These are phyloP conservation scores for Machimus rusticus DNA, from an alignment of 2,888 invertebrate genomes.

Conservation along the genomic window DNA sequence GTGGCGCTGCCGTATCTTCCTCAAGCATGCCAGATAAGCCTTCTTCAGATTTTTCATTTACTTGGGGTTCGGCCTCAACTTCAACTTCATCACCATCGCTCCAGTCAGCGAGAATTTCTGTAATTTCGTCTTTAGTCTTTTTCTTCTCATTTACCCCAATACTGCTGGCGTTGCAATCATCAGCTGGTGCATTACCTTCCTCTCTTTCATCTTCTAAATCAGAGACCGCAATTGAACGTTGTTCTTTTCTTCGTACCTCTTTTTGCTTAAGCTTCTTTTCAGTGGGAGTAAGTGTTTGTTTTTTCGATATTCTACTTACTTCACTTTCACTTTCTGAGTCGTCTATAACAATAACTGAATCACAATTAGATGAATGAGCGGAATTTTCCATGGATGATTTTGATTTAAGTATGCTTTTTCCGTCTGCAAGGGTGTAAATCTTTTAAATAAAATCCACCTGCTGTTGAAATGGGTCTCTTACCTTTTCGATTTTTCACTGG, in stretches of 20 bases:
- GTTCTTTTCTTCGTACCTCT: neutral
- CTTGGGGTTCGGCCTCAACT: constrained; percentile 5
- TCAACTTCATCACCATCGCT: constrained; percentile 67
- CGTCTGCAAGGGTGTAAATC: constrained; percentile 49
- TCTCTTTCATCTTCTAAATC: neutral
- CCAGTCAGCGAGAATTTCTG: constrained; percentile 80
- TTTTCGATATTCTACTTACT: constrained; percentile 49
- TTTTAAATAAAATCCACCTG: constrained; percentile 51
- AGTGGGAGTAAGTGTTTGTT: neutral
- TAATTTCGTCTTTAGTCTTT: constrained; percentile 64
- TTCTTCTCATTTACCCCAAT: constrained; percentile 13
- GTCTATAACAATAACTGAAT: constrained; percentile 43
- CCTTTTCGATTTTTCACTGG: constrained; percentile 14
- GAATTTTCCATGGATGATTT: neutral
- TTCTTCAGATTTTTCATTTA: constrained; percentile 38
- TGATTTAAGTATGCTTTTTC: neutral
- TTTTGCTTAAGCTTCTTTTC: constrained; percentile 56
- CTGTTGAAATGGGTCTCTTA: neutral
- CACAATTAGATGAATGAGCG: neutral
- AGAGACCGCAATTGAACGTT: neutral
- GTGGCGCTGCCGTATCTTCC: neutral
- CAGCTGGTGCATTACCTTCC: neutral
- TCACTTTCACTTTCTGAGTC: constrained; percentile 54
- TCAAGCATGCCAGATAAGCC: neutral
- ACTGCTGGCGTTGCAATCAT: neutral